Evolutionary conservation across 2,113 vertebrate genomes (phyloP).

Genomic region (Eulacestoma nigropectus): DNA sequence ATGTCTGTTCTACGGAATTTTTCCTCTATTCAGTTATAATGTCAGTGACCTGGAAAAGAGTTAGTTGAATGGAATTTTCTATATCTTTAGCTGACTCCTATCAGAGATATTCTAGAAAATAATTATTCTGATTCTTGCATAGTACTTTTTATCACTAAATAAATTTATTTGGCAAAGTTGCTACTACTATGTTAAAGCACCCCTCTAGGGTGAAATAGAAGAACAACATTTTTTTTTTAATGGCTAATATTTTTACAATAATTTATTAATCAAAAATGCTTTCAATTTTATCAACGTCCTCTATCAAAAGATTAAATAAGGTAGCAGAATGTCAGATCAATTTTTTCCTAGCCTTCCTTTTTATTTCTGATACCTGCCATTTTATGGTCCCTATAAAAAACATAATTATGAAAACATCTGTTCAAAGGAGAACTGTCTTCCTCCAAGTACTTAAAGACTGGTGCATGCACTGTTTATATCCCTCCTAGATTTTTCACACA

Average conservation of each 20-base stretch:
- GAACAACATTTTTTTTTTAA: rapidly evolving
- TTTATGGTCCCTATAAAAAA: neutral
- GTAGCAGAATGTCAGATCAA: neutral
- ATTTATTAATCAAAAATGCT: neutral
- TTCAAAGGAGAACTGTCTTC: neutral
- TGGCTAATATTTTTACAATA: neutral
- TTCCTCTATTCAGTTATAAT: neutral
- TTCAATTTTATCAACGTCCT: neutral
- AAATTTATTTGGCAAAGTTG: neutral
- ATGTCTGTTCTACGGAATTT: neutral
- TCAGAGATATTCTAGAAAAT: neutral
- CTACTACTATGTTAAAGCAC: neutral
- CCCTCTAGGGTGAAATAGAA: neutral
- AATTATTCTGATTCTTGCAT: neutral
- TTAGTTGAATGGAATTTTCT: neutral
- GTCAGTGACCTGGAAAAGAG: neutral
- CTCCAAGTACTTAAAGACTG: neutral
- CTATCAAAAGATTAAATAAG: neutral
- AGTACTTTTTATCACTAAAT: neutral
- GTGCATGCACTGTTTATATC: neutral
- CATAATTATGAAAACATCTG: neutral
- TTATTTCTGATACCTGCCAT: neutral
- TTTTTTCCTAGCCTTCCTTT: neutral
- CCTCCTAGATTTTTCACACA: neutral
- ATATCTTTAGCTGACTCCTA: neutral